Conservation (phyloP, 2,888 invertebrate species). For the Netelia melanura region DNA sequence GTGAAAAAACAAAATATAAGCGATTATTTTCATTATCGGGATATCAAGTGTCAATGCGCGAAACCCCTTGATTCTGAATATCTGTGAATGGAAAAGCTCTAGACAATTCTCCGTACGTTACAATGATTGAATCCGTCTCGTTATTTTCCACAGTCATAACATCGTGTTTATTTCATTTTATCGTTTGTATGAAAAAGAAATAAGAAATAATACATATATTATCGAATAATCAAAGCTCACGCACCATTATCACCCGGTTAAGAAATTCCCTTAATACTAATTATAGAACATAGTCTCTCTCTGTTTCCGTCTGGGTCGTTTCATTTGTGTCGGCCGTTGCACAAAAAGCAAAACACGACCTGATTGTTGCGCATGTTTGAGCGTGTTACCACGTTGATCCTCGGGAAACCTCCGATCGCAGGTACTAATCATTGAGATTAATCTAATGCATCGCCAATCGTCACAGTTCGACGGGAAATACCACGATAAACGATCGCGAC, state of each 20-base stretch:
- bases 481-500: slow-evolving; percentile 57
- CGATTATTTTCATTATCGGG: no score
- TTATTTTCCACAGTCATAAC: neutral
- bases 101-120: neutral
- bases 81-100: slow-evolving; percentile 18
- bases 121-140: neutral
- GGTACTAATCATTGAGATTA: slow-evolving; percentile 64
- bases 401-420: slow-evolving; percentile 45
- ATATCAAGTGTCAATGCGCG: neutral
- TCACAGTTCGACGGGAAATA: slow-evolving; percentile 48
- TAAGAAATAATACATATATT: slow-evolving; percentile 37
- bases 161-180: slow-evolving; percentile 27
- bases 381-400: no score
- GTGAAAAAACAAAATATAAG: no score
- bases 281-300: slow-evolving; percentile 19
- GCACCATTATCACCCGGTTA: slow-evolving; percentile 13
- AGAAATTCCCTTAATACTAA: slow-evolving; percentile 32
- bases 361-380: no score
- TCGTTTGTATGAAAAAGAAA: slow-evolving; percentile 20
- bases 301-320: neutral
- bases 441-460: slow-evolving; percentile 47
- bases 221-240: slow-evolving; percentile 3
- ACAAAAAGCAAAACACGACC: no score
- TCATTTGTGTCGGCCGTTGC: neutral
- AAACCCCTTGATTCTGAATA: slow-evolving; percentile 62